Conservation (phyloP, 1,140 invertebrate genomes). For the Drosophila guanche region DNA sequence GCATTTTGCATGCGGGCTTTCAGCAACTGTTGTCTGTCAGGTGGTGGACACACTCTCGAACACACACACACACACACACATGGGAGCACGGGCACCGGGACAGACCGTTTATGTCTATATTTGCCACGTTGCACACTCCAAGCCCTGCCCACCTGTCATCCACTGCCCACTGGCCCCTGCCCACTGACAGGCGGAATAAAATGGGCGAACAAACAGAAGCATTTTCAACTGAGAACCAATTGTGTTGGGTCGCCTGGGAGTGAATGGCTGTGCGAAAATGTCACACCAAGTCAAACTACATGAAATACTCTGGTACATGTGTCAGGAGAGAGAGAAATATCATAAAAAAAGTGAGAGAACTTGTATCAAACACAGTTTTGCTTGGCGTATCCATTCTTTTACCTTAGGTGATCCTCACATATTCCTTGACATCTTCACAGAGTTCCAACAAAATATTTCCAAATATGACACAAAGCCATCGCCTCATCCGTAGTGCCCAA, state of each 20-base stretch:
- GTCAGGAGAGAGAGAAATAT: constrained; percentile 11
- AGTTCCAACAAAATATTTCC: not conserved
- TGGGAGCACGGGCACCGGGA: constrained; percentile 7
- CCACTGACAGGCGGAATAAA: not conserved
- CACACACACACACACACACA: constrained; percentile 16
- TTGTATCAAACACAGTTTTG: not conserved
- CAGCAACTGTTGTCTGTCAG: constrained; percentile 65
- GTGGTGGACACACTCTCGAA: constrained; percentile 32
- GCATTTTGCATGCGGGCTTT: constrained; percentile 68
- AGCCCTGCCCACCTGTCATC: constrained; percentile 12
- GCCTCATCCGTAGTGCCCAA: not conserved
- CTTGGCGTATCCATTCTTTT: too few relatives aligned
- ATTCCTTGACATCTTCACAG: too few relatives aligned
- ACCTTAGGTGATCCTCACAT: too few relatives aligned
- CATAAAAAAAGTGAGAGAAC: not conserved
- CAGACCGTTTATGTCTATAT: constrained; percentile 50
- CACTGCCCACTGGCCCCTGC: not conserved
- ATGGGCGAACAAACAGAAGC: constrained; percentile 20
- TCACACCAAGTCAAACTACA: not conserved
- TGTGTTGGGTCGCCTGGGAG: constrained; percentile 3
- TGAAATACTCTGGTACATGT: not conserved
- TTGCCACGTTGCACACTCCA: constrained; percentile 30
- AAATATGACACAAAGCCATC: not conserved
- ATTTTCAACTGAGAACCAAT: constrained; percentile 26
- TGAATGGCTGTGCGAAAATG: not conserved